phyloP scores from a whole-genome alignment of 2,797 vertebrate species.

The Crocodylus rhombifer region DNA sequence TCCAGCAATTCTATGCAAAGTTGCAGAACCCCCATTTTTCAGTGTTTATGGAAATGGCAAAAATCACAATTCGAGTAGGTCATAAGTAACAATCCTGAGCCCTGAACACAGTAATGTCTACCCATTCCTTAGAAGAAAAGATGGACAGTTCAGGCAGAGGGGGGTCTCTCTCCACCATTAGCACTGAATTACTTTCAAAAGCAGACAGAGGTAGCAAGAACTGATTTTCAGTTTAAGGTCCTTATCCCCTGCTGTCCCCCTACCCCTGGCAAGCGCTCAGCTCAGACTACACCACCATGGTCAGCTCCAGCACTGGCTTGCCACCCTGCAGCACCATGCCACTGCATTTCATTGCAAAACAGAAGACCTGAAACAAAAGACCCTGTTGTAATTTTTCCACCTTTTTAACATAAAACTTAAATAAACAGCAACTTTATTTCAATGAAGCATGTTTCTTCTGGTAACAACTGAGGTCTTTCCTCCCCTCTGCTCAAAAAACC shows the following conservation, averaged over 20 bases:
- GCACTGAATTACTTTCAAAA: background rate
- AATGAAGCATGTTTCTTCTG: background rate
- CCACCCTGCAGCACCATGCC: background rate
- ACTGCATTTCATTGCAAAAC: background rate
- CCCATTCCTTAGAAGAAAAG: background rate
- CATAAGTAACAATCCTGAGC: too few relatives aligned
- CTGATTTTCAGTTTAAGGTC: background rate
- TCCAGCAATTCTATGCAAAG: too few relatives aligned
- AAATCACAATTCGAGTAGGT: too few relatives aligned
- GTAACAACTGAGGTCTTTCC: background rate
- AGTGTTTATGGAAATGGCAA: too few relatives aligned
- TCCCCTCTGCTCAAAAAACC: background rate
- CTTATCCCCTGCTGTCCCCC: too few relatives aligned
- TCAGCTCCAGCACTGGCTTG: background rate
- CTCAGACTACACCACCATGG: background rate
- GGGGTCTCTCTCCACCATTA: background rate
- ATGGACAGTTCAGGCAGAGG: background rate
- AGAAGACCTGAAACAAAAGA: background rate
- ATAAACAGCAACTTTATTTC: background rate
- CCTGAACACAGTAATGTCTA: background rate
- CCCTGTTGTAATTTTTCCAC: background rate
- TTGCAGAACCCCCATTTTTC: too few relatives aligned
- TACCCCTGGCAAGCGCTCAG: background rate
- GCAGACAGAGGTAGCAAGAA: background rate
- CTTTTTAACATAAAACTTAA: background rate